Percentiles rank a stretch among this genome's conserved stretches.
Conservation (phyloP, 2,888 invertebrate species). For the Pristionchus mayeri region DNA sequence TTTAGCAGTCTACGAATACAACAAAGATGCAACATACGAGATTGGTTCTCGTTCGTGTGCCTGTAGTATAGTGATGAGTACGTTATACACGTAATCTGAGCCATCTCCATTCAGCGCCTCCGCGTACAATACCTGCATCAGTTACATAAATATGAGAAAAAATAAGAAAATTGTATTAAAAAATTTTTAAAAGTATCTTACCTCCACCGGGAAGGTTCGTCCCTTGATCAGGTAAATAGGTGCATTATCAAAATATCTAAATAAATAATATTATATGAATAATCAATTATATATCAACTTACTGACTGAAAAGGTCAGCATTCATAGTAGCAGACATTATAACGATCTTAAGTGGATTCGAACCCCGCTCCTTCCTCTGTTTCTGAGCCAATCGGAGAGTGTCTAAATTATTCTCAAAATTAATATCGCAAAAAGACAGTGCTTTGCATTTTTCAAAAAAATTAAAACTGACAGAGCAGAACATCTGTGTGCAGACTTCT, state of each 20-base stretch:
- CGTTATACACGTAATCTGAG: conserved; percentile 77
- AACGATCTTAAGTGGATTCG: conserved; percentile 82
- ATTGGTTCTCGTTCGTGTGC: conserved; percentile 77
- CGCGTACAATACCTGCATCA: conserved; percentile 65
- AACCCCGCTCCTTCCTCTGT: conserved; percentile 53
- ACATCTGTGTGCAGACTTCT: conserved; percentile 93
- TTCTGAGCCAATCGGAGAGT: conserved; percentile 64
- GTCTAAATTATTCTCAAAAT: conserved; percentile 41
- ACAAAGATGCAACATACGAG: conserved; percentile 71
- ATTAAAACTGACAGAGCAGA: conserved; percentile 83
- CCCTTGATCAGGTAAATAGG: conserved; percentile 92
- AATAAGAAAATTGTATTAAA: not conserved
- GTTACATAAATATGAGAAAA: not conserved
- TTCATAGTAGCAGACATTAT: conserved; percentile 96
- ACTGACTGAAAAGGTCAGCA: conserved; percentile 56
- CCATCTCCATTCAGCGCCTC: conserved; percentile 53
- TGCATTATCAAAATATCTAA: conserved; percentile 87
- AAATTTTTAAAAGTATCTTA: conserved; percentile 57
- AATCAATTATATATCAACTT: not conserved
- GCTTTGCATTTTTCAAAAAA: not conserved
- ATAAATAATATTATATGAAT: not conserved
- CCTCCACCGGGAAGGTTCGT: conserved; percentile 84
- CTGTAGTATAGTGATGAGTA: conserved; percentile 78
- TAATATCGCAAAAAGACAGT: too few species aligned
- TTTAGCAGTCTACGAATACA: too few species aligned